A percentile compares a stretch with the other conserved stretches of the same genome.
Conservation (phyloP, 2,113 vertebrate species). For the Dasypus novemcinctus region DNA sequence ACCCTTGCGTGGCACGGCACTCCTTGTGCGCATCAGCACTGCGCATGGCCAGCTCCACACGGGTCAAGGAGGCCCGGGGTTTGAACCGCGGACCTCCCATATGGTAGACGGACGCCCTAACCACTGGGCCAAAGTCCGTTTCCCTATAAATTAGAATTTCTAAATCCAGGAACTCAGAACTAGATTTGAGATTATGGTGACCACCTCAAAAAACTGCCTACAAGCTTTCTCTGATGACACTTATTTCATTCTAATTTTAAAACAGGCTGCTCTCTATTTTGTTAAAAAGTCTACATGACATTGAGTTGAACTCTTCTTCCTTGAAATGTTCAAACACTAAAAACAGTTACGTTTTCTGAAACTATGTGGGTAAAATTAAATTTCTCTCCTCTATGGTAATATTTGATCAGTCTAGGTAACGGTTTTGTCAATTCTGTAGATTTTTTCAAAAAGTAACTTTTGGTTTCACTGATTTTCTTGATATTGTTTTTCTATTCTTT, state of each 20-base stretch:
- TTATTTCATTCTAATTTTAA: background rate
- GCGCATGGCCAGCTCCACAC: no score
- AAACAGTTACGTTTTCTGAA: background rate
- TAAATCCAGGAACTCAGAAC: constrained; percentile 17
- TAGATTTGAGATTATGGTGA: background rate
- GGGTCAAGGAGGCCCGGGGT: no score
- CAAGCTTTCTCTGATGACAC: background rate
- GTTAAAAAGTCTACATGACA: background rate
- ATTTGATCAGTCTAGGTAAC: background rate
- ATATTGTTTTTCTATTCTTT: background rate
- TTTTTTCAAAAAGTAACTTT: background rate
- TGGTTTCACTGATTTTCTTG: background rate
- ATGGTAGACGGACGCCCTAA: no score
- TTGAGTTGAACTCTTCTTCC: background rate
- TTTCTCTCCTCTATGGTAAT: background rate
- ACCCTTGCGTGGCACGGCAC: no score
- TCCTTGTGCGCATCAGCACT: no score
- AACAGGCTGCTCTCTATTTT: background rate
- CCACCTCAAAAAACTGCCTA: background rate
- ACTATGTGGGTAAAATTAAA: background rate
- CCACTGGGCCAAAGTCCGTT: no score
- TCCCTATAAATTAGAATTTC: no score
- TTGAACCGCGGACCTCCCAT: no score
- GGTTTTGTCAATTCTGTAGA: background rate
- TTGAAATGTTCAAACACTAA: background rate